phyloP scores from a whole-genome alignment of 2,888 invertebrate species.

The Dasysyrphus tricinctus region DNA sequence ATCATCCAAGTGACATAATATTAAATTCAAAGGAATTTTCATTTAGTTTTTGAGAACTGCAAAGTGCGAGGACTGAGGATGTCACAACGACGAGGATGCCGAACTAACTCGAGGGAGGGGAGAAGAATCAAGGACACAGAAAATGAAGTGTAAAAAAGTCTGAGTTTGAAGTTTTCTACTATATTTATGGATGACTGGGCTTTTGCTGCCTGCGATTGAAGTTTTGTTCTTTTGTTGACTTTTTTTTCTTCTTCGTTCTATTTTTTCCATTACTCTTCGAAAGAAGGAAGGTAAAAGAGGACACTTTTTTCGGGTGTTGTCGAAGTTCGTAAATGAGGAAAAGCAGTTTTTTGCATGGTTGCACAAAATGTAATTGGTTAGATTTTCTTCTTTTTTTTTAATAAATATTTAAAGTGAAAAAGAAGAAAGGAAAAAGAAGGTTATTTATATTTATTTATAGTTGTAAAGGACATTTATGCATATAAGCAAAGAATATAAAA shows the following conservation, averaged over 20 bases:
- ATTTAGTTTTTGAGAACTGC: constrained; percentile 61
- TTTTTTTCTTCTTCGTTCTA: neutral
- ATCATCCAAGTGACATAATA: constrained; percentile 73
- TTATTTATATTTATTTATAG: neutral
- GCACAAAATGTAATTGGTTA: constrained; percentile 72
- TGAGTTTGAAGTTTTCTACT: constrained; percentile 67
- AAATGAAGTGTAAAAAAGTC: constrained; percentile 25
- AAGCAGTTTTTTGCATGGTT: constrained; percentile 68
- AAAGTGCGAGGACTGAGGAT: constrained; percentile 10
- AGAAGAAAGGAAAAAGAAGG: neutral
- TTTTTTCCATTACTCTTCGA: neutral
- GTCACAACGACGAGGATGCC: neutral
- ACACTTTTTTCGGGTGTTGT: constrained; percentile 35
- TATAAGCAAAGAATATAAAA: neutral
- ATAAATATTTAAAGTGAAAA: neutral
- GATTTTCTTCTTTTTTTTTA: constrained; percentile 56
- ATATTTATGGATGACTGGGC: constrained; percentile 66
- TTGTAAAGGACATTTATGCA: neutral
- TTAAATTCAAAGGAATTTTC: constrained; percentile 74
- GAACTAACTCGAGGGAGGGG: neutral
- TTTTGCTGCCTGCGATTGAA: constrained; percentile 56
- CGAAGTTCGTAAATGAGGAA: constrained; percentile 31
- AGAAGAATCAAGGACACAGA: neutral
- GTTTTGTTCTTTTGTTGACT: constrained; percentile 28
- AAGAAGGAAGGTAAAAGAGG: constrained; percentile 22